These are phyloP conservation scores for Amaurobius ferox DNA, from an alignment of 2,888 invertebrate species.

Conservation along the genomic window DNA sequence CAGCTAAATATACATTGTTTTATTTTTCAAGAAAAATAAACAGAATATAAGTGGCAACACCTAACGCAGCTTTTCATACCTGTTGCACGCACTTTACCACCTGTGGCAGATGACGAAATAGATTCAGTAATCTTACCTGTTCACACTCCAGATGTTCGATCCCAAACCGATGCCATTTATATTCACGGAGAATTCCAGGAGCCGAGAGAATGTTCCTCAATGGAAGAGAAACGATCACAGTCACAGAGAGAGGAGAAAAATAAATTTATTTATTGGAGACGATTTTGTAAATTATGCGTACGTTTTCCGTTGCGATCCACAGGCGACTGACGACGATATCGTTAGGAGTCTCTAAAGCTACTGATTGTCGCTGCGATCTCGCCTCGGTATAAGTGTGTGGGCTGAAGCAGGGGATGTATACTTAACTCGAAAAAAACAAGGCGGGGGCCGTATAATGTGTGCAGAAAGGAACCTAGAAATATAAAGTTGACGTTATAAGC, in stretches of 20 bases:
- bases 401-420: background rate
- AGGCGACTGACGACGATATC: background rate
- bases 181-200: background rate
- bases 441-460: no score
- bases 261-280: background rate
- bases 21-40: no score
- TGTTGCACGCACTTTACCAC: background rate
- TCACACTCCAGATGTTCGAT: background rate
- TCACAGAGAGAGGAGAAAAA: background rate
- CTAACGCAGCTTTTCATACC: background rate
- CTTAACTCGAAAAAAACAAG: no score
- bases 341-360: background rate
- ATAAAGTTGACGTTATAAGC: no score
- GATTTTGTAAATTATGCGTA: background rate
- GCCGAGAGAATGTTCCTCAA: background rate
- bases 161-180: background rate
- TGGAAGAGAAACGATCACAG: background rate
- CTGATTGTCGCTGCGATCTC: background rate
- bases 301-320: background rate
- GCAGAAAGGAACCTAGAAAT: no score
- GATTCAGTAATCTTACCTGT: background rate
- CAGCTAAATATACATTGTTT: no score
- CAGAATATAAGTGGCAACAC: no score
- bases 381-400: background rate
- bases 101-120: constrained; percentile 5